phyloP scores from a whole-genome alignment of 2,888 invertebrate genomes.

The Conops quadrifasciatus region DNA sequence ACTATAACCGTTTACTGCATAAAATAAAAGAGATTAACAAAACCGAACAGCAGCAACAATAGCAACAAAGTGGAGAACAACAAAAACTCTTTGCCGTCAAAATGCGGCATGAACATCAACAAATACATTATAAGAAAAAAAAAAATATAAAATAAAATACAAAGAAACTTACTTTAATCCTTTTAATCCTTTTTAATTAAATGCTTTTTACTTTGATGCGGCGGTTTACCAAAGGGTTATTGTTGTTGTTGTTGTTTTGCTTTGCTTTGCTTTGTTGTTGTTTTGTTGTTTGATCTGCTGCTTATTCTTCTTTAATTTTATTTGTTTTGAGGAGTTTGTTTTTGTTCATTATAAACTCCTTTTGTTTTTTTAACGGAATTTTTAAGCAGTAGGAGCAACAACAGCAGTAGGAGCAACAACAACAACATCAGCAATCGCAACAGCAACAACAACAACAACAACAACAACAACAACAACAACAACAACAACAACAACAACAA shows the following conservation, averaged over 20 bases:
- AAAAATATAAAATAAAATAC: too few relatives aligned
- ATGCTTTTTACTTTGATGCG: neutral
- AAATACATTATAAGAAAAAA: too few relatives aligned
- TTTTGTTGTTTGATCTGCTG: too few relatives aligned
- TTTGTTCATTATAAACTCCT: neutral
- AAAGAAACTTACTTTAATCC: neutral
- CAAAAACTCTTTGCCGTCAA: neutral
- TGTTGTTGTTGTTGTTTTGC: neutral
- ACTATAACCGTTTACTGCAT: too few relatives aligned
- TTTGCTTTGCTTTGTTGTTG: neutral
- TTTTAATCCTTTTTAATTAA: slow-evolving; percentile 3
- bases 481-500: neutral
- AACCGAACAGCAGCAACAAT: too few relatives aligned
- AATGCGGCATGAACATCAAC: neutral
- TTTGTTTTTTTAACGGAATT: neutral
- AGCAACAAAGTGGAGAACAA: neutral
- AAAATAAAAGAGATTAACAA: too few relatives aligned
- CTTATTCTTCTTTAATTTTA: too few relatives aligned
- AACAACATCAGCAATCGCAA: too few relatives aligned
- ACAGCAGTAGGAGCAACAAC: too few relatives aligned
- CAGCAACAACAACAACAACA: neutral
- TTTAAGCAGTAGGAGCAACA: neutral
- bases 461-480: neutral
- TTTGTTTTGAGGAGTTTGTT: too few relatives aligned
- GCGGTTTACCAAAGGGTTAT: neutral